phyloP scores from a whole-genome alignment of 2,888 invertebrate genomes.

The Pheosia tremula region DNA sequence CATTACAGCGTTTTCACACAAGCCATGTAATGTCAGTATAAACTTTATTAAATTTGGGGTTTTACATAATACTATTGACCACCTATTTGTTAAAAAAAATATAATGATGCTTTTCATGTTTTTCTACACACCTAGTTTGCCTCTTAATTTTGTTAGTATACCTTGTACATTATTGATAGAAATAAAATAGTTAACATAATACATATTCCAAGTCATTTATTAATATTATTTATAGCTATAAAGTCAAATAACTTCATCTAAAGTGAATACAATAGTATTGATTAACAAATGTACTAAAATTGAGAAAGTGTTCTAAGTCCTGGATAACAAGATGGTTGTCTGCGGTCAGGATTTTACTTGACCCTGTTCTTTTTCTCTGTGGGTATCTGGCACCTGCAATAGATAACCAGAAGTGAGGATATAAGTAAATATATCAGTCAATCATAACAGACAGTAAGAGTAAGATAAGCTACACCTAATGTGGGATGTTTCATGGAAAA shows the following conservation, averaged over 20 bases:
- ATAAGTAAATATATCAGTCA: too few relatives aligned
- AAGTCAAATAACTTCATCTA: neutral
- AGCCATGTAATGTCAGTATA: too few relatives aligned
- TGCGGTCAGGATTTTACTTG: conserved; percentile 28
- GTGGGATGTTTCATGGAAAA: too few relatives aligned
- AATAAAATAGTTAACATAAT: neutral
- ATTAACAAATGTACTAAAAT: conserved; percentile 6
- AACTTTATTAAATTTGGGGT: too few relatives aligned
- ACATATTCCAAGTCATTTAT: neutral
- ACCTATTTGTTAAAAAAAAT: too few relatives aligned
- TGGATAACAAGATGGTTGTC: neutral
- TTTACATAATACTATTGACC: too few relatives aligned
- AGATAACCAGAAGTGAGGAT: neutral
- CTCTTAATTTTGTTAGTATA: neutral
- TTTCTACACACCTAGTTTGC: too few relatives aligned
- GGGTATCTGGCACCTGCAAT: conserved; percentile 43
- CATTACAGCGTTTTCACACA: too few relatives aligned
- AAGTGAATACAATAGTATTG: conserved; percentile 7
- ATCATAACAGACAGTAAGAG: too few relatives aligned
- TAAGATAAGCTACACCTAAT: too few relatives aligned
- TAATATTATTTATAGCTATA: neutral
- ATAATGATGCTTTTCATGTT: too few relatives aligned
- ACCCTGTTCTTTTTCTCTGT: conserved; percentile 29
- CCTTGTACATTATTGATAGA: neutral
- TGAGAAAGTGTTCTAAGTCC: neutral